phyloP scores from a whole-genome alignment of 37 sponge, comb jelly and placozoan genomes.

The Theonella swinhoei region DNA sequence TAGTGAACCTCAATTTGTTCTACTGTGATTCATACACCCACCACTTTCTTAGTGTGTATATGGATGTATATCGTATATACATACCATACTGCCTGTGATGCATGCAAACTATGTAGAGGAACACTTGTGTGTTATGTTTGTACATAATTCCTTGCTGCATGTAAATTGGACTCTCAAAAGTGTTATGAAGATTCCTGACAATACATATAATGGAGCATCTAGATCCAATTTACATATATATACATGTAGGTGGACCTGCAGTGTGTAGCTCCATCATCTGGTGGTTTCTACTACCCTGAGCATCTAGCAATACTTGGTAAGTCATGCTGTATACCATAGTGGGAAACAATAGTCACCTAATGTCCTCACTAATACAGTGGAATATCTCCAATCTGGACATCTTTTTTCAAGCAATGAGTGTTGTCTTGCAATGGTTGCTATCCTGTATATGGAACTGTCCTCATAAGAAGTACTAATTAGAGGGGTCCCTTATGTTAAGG shows the following conservation, averaged over 20 bases:
- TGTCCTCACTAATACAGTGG: background rate
- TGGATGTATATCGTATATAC: background rate
- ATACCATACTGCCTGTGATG: background rate
- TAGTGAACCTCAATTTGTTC: background rate
- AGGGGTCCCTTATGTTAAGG: no score
- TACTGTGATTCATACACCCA: no score
- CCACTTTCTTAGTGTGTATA: no score
- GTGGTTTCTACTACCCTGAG: slow-evolving; percentile 79
- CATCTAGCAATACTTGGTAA: slow-evolving; percentile 87
- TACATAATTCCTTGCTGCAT: background rate
- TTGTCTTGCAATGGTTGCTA: no score
- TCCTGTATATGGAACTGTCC: no score
- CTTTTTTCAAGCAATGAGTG: no score
- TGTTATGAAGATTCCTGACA: no score
- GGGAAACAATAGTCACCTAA: background rate
- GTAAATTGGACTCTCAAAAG: background rate
- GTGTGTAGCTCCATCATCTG: slow-evolving; percentile 41
- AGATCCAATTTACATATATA: no score
- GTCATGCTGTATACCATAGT: background rate
- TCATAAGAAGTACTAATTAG: no score
- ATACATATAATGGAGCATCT: no score
- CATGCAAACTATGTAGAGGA: background rate
- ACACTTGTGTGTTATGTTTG: background rate
- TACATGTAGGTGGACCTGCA: slow-evolving; percentile 77
- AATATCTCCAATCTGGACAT: no score